Base-by-base conservation (phyloP, 2,113 vertebrate genomes). In the Azemiops feae region DNA sequence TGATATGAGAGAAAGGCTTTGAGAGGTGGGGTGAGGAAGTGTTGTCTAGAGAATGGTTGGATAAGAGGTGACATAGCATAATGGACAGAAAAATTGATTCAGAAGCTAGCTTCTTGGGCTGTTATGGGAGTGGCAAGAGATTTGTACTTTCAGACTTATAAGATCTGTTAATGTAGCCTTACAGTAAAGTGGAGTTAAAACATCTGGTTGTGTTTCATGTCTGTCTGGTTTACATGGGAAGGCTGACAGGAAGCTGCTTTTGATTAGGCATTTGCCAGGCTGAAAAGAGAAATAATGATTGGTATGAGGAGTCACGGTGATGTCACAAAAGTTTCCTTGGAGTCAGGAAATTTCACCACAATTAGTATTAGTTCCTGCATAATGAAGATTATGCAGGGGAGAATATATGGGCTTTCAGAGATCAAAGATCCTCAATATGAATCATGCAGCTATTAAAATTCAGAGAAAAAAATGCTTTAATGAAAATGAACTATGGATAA, bases 241-340 rank as follows among this genome's bases (percentile, higher is more conserved):
- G 10, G 60, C 30, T 69, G 60, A 69, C 55, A 57, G 30, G 30
- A 16, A 58, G 7, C 34, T 85, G 69, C 55, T 89, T 74, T 43
- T 92, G 30, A 89, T 81, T 74, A 89, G 34, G 27, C 30, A 34
- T 87, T 4, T 23, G 34, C 30, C 30, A 60, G 25, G 27, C 50
- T 90, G 92, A 47, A 58, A 25, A 74, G 47, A 54, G 14, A 74
- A 45, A 43, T 74, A 34, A 9, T 50, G 45, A 53, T 58, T 43
- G 45, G 55, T 85, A 64, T 55, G 86, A 53, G 60, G 45, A 90
- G 20, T 27, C 30, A 20, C 16, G 20, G 14, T 87, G 88, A 87
- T 86, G 92, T 93, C 92, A 93, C 39, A 90, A 90, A 87, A 12
- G 47, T 90, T 30, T 90, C 89, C 74, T 47, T 60, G 60, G 91